Evolutionary conservation across 2,888 invertebrate genomes (phyloP).

Genomic region (Drosophila colorata): DNA sequence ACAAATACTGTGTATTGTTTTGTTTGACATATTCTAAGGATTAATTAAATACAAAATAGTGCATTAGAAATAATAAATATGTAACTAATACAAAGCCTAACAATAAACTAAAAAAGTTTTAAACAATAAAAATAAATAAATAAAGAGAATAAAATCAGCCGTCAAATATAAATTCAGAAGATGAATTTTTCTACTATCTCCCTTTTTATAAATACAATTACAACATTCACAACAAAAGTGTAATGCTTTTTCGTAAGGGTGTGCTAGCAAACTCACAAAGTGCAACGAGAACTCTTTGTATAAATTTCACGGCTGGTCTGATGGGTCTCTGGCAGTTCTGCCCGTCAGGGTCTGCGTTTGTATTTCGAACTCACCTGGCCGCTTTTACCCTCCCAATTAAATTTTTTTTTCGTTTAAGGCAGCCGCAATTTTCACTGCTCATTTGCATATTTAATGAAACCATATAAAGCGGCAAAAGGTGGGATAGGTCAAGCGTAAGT

Average conservation of each 20-base stretch:
- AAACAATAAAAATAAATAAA: no score
- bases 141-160: no score
- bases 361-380: constrained; percentile 57
- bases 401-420: constrained; percentile 27
- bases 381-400: constrained; percentile 37
- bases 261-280: constrained; percentile 37
- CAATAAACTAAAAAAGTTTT: background rate
- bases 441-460: constrained; percentile 77
- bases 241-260: constrained; percentile 8
- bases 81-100: no score
- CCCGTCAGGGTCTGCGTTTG: constrained; percentile 29
- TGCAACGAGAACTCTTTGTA: constrained; percentile 61
- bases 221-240: no score
- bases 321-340: constrained; percentile 40
- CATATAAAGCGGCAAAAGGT: constrained; percentile 47
- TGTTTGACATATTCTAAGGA: no score
- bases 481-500: constrained; percentile 23
- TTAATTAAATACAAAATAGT: no score
- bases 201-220: background rate
- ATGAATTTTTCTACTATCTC: no score
- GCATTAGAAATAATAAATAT: no score
- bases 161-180: no score
- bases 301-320: constrained; percentile 65
- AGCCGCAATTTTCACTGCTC: constrained; percentile 74
- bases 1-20: no score